These are phyloP conservation scores for Drosophila triauraria DNA, from an alignment of 1,140 invertebrate genomes.

Conservation along the genomic window DNA sequence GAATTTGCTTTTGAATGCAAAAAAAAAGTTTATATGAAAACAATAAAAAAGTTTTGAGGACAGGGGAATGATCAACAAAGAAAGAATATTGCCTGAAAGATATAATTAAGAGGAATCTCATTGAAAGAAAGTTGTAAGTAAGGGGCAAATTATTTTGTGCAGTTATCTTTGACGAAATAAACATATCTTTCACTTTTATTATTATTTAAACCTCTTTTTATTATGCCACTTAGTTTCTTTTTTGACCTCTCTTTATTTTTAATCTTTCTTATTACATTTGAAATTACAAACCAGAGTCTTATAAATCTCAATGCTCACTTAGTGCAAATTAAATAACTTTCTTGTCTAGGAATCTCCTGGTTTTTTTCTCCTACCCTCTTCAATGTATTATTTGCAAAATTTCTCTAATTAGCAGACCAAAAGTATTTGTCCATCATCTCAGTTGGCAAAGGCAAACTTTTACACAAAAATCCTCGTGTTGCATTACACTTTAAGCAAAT, in stretches of 20 bases:
- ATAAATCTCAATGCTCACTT: not conserved
- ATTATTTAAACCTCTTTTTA: not conserved
- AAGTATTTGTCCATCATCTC: conserved; percentile 48
- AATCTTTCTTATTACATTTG: not conserved
- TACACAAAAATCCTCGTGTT: conserved; percentile 21
- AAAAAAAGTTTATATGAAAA: conserved; percentile 20
- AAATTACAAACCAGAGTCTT: not conserved
- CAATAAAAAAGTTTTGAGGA: conserved; percentile 11
- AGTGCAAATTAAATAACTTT: conserved; percentile 14
- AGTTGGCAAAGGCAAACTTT: conserved; percentile 11
- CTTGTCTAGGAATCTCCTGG: not conserved
- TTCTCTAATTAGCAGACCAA: conserved; percentile 62
- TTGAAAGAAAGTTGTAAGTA: not conserved
- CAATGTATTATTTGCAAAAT: conserved; percentile 13
- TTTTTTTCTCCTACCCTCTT: not conserved
- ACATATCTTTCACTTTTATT: no score
- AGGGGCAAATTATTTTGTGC: not conserved
- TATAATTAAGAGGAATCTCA: not conserved
- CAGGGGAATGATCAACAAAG: conserved; percentile 2
- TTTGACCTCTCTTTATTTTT: no score
- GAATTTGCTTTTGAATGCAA: conserved; percentile 26
- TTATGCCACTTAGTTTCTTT: not conserved
- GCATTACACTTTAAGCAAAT: conserved; percentile 53
- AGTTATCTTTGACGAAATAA: not conserved
- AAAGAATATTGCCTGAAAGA: not conserved